Percentiles rank a stretch among this genome's conserved stretches.
These are phyloP conservation scores for Cotesia congregata DNA, from an alignment of 2,888 invertebrate species.

Conservation along the genomic window DNA sequence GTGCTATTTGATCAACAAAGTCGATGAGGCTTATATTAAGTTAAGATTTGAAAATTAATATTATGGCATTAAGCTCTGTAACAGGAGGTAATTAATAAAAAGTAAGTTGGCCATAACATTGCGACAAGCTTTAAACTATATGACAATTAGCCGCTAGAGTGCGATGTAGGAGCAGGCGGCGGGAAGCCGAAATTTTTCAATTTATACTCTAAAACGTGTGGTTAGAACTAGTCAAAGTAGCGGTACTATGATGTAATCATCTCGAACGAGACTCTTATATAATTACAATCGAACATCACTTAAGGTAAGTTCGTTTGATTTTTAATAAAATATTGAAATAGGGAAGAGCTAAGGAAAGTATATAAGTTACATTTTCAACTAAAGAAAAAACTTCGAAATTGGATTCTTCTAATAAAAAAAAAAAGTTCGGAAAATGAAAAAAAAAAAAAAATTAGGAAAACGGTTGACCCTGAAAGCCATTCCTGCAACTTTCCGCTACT, in stretches of 20 bases:
- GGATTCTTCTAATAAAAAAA: too few species aligned
- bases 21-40: neutral
- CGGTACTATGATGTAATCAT: conserved; percentile 6
- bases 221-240: neutral
- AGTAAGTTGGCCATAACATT: neutral
- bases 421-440: too few species aligned
- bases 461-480: too few species aligned
- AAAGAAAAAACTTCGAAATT: too few species aligned
- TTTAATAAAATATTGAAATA: neutral
- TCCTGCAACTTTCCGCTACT: too few species aligned
- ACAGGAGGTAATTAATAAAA: neutral
- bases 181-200: neutral
- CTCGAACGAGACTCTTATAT: conserved; percentile 8
- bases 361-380: too few species aligned
- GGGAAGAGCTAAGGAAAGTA: too few species aligned
- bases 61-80: neutral
- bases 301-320: conserved; percentile 19
- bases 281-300: conserved; percentile 21
- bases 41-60: neutral
- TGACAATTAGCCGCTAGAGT: neutral
- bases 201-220: neutral
- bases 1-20: neutral
- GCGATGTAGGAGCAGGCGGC: neutral
- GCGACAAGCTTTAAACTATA: neutral
- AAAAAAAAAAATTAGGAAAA: too few species aligned